Evolutionary conservation across 2,113 vertebrate genomes (phyloP).

Genomic region (Gobio gobio): DNA sequence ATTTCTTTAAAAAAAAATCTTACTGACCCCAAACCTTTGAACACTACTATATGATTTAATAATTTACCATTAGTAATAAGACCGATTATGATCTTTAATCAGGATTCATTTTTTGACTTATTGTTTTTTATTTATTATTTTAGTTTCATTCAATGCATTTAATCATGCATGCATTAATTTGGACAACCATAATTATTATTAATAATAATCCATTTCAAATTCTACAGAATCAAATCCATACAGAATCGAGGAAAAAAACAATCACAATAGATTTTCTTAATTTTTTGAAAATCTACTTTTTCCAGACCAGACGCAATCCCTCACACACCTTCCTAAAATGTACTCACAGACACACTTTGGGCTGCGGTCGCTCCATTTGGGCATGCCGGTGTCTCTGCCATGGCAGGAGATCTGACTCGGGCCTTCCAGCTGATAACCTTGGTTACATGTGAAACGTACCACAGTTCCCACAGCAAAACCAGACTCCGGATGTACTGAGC

Average conservation of each 20-base stretch:
- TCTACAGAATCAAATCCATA: not conserved
- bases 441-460: constrained; percentile 88
- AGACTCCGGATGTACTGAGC: constrained; percentile 81
- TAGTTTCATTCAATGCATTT: not conserved
- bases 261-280: too few species aligned
- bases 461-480: constrained; percentile 87
- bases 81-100: not conserved
- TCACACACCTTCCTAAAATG: not conserved
- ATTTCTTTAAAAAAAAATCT: not conserved
- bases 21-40: not conserved
- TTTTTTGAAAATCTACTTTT: not conserved
- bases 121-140: not conserved
- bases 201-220: not conserved
- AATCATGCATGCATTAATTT: not conserved
- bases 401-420: constrained; percentile 87
- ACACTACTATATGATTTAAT: not conserved
- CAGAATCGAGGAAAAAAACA: not conserved
- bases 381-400: constrained; percentile 85
- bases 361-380: constrained; percentile 91
- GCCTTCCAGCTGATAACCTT: constrained; percentile 88
- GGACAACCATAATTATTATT: not conserved
- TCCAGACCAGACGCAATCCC: not conserved
- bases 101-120: not conserved
- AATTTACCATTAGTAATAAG: not conserved
- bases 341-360: constrained; percentile 93